These are phyloP conservation scores for honey bee (Apis mellifera) DNA, from an alignment of 1,140 invertebrate species.

Conservation along the genomic window DNA sequence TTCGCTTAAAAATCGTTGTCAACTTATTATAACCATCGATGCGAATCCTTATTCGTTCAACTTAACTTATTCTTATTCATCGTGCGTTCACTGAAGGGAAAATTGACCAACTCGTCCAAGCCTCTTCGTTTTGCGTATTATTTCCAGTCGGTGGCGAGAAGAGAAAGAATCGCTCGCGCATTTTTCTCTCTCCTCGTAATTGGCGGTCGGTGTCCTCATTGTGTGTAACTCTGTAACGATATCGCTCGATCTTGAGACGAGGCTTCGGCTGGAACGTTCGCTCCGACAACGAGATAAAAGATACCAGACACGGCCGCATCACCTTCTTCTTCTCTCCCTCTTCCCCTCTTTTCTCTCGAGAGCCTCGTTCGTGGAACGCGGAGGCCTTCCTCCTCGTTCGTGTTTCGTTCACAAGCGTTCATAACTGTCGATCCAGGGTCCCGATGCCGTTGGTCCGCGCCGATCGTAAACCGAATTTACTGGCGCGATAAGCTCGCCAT, in stretches of 20 bases:
- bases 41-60: no score
- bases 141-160: slow-evolving; percentile 19
- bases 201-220: slow-evolving; percentile 71
- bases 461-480: slow-evolving; percentile 61
- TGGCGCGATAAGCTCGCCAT: slow-evolving; percentile 43
- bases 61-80: no score
- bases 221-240: slow-evolving; percentile 66
- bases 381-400: background rate
- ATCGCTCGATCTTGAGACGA: slow-evolving; percentile 70
- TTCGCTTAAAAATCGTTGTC: no score
- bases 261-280: slow-evolving; percentile 57
- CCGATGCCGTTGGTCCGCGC: slow-evolving; percentile 26
- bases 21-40: no score
- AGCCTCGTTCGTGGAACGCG: background rate
- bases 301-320: background rate
- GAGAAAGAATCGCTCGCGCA: slow-evolving; percentile 53
- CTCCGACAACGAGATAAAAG: slow-evolving; percentile 67
- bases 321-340: background rate
- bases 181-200: slow-evolving; percentile 64
- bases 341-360: no score
- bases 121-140: background rate
- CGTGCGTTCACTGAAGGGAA: no score
- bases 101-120: no score
- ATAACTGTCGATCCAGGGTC: slow-evolving; percentile 55
- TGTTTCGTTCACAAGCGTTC: slow-evolving; percentile 20